Conservation (phyloP, 2,888 invertebrate genomes). For the Nebria salina region DNA sequence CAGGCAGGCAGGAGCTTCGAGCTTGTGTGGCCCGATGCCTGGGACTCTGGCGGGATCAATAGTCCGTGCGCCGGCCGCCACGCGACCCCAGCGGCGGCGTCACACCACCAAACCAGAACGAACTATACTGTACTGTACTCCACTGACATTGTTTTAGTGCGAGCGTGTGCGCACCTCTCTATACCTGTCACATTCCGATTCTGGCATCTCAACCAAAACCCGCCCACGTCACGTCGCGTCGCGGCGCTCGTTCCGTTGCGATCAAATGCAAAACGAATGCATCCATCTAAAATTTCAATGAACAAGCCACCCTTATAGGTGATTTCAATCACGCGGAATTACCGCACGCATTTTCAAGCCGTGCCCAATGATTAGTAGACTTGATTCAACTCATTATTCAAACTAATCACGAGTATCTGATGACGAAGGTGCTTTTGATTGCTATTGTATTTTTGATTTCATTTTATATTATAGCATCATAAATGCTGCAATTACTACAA, state of each 20-base stretch:
- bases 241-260: neutral
- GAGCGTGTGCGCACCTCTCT: neutral
- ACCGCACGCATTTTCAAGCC: too few species aligned
- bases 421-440: too few species aligned
- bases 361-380: too few species aligned
- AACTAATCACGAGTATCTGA: too few species aligned
- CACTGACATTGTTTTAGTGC: constrained; percentile 3
- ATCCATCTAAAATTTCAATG: neutral
- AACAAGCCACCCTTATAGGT: too few species aligned
- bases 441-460: too few species aligned
- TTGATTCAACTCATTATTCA: too few species aligned
- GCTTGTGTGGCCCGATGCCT: constrained; percentile 40
- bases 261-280: neutral
- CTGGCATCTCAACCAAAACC: neutral
- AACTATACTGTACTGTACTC: neutral
- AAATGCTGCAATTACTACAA: too few species aligned
- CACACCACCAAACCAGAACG: constrained; percentile 16
- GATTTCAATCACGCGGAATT: too few species aligned
- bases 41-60: constrained; percentile 40
- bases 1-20: constrained; percentile 8
- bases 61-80: constrained; percentile 20
- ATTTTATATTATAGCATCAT: too few species aligned
- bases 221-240: neutral
- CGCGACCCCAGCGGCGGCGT: constrained; percentile 11
- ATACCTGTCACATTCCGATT: neutral